A percentile compares a stretch with the other conserved stretches of the same genome.
Evolutionary conservation across 2,113 vertebrate genomes (phyloP).

Genomic region (Callionymus lyra): DNA sequence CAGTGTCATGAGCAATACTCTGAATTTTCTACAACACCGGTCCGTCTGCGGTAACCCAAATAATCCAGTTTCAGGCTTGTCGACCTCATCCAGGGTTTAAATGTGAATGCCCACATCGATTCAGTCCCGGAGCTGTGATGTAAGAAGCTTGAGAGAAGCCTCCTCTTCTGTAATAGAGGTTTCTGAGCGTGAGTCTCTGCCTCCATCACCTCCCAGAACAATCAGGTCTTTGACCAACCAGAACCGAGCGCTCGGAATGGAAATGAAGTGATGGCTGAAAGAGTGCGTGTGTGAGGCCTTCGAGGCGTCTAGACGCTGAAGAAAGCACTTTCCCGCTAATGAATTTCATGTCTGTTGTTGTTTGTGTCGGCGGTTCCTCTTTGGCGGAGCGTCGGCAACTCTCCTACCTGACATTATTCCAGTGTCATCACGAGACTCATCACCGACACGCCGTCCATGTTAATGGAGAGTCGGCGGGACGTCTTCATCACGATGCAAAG

Average conservation of each 20-base stretch:
- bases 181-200: slow-evolving; percentile 10
- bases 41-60: not conserved
- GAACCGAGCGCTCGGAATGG: slow-evolving; percentile 34
- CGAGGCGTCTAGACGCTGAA: slow-evolving; percentile 18
- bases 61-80: not conserved
- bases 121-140: slow-evolving; percentile 18
- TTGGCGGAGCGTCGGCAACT: slow-evolving; percentile 17
- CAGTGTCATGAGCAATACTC: too few relatives aligned
- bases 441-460: slow-evolving; percentile 33
- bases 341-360: slow-evolving; percentile 13
- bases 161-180: slow-evolving; percentile 17
- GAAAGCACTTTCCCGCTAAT: slow-evolving; percentile 18
- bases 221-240: slow-evolving; percentile 45
- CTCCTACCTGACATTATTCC: slow-evolving; percentile 22
- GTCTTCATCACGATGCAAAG: slow-evolving; percentile 26
- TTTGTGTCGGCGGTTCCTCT: slow-evolving; percentile 7
- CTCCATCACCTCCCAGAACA: slow-evolving; percentile 37
- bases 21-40: too few relatives aligned
- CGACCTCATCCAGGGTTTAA: too few relatives aligned
- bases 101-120: too few relatives aligned
- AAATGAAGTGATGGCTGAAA: slow-evolving; percentile 41
- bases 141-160: slow-evolving; percentile 32
- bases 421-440: slow-evolving; percentile 26
- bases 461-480: slow-evolving; percentile 26
- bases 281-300: slow-evolving; percentile 16